Conservation (phyloP, 2,888 invertebrate genomes). For the Nebria brevicollis region DNA sequence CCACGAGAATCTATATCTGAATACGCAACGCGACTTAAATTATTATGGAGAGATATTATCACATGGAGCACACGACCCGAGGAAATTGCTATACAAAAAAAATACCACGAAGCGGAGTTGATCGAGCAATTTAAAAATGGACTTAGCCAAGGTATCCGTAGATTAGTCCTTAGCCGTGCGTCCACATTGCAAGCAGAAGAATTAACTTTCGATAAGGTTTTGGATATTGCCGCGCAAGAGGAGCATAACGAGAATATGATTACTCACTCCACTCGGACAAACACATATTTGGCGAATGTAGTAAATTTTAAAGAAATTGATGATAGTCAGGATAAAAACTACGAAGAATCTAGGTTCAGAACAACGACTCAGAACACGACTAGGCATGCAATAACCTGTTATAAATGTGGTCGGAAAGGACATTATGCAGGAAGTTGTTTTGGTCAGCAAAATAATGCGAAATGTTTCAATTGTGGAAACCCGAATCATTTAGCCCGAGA, state of each 20-base stretch:
- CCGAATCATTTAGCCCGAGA: too few relatives aligned
- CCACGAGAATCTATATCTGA: not conserved
- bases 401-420: too few relatives aligned
- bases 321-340: too few relatives aligned
- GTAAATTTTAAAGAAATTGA: too few relatives aligned
- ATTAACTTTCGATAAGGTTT: not conserved
- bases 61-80: not conserved
- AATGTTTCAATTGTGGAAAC: too few relatives aligned
- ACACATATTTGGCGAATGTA: too few relatives aligned
- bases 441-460: too few relatives aligned
- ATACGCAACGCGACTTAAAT: not conserved
- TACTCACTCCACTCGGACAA: not conserved
- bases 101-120: not conserved
- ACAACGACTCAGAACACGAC: too few relatives aligned
- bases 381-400: too few relatives aligned
- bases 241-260: not conserved
- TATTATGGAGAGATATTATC: not conserved
- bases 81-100: not conserved
- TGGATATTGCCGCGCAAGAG: not conserved
- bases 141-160: not conserved
- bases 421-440: too few relatives aligned
- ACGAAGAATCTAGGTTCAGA: too few relatives aligned
- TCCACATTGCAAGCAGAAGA: not conserved
- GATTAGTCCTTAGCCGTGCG: not conserved
- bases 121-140: not conserved